Evolutionary conservation across 2,113 vertebrate genomes (phyloP).

Genomic region (Lipotes vexillifer): DNA sequence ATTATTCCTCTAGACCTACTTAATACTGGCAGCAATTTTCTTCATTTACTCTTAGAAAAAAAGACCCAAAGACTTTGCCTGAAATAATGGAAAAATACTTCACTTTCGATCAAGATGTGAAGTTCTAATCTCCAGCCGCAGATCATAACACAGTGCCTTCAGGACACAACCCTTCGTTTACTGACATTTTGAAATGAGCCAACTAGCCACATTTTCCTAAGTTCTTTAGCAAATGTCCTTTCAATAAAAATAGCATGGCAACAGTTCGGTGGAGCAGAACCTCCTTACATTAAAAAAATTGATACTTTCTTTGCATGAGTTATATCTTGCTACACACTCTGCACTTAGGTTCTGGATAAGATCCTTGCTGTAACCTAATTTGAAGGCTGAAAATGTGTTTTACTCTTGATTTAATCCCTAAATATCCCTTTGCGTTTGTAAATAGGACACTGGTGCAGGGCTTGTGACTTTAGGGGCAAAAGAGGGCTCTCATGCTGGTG

Average conservation of each 20-base stretch:
- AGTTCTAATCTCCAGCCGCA: not conserved
- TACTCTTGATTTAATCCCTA: not conserved
- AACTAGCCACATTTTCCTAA: not conserved
- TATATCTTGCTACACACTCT: not conserved
- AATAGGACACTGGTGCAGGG: not conserved
- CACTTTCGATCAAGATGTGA: not conserved
- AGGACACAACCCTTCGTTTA: not conserved
- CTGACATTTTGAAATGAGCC: conserved; percentile 1
- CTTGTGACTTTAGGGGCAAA: not conserved
- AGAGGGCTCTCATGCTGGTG: not conserved
- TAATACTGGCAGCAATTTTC: conserved; percentile 50
- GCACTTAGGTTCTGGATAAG: not conserved
- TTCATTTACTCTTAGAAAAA: not conserved
- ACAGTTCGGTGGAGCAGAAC: not conserved
- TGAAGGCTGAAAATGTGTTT: not conserved
- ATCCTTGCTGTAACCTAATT: not conserved
- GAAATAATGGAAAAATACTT: not conserved
- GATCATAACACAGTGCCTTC: not conserved
- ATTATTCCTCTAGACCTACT: conserved; percentile 52
- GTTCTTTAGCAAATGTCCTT: not conserved
- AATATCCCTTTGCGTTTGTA: not conserved
- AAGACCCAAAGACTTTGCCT: not conserved
- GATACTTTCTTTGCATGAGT: not conserved
- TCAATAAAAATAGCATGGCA: not conserved
- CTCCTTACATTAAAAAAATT: not conserved